A percentile compares a stretch with the other conserved stretches of the same genome.
Evolutionary conservation across 2,113 vertebrate genomes (phyloP).

Genomic region (Rhinogobius similis): DNA sequence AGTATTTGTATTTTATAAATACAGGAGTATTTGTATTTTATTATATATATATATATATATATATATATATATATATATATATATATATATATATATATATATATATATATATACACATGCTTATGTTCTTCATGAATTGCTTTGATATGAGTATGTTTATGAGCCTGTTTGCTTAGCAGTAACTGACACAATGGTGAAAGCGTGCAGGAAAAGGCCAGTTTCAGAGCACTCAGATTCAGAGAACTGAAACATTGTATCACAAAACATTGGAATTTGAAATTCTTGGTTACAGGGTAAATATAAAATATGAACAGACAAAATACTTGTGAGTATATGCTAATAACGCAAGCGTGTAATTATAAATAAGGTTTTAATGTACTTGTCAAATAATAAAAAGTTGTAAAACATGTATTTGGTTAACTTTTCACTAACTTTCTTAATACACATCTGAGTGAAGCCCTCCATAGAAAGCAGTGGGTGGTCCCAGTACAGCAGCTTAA

Average conservation of each 20-base stretch:
- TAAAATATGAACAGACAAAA: too few relatives aligned
- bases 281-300: too few relatives aligned
- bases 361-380: background rate
- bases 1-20: too few relatives aligned
- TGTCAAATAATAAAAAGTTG: background rate
- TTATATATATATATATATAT: too few relatives aligned
- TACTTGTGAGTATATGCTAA: background rate
- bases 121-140: background rate
- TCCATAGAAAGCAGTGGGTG: slow-evolving; percentile 60
- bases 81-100: too few relatives aligned
- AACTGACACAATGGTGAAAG: background rate
- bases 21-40: too few relatives aligned
- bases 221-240: background rate
- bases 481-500: slow-evolving; percentile 54
- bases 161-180: background rate
- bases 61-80: too few relatives aligned
- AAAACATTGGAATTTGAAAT: background rate
- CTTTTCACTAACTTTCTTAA: slow-evolving; percentile 26
- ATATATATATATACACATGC: too few relatives aligned
- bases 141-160: background rate
- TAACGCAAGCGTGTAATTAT: background rate
- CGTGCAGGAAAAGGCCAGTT: background rate
- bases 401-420: background rate
- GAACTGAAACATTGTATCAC: background rate
- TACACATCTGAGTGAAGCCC: slow-evolving; percentile 27